These are phyloP conservation scores for Dipodomys spectabilis DNA, from an alignment of 2,113 vertebrate genomes.

Conservation along the genomic window DNA sequence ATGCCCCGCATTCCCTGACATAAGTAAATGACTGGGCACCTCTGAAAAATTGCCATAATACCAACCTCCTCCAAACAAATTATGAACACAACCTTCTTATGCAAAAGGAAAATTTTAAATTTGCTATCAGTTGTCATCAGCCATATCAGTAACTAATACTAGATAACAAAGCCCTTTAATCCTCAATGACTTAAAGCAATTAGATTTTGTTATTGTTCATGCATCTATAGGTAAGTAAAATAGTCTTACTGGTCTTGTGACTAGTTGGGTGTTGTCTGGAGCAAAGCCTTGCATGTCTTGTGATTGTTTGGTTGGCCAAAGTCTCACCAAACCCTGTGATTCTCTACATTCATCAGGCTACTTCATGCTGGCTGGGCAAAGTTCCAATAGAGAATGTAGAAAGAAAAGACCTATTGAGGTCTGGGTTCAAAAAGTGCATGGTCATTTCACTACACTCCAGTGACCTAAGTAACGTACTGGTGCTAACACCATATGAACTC, in stretches of 20 bases:
- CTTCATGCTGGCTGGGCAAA: neutral
- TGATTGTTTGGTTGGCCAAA: neutral
- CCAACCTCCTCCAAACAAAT: neutral
- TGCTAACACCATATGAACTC: no score
- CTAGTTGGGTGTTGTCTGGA: neutral
- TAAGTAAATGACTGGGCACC: neutral
- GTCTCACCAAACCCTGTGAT: neutral
- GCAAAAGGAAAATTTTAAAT: neutral
- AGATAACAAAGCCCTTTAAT: neutral
- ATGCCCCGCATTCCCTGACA: neutral
- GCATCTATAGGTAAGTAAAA: neutral
- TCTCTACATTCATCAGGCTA: neutral
- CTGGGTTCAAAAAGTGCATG: neutral
- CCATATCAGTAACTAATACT: neutral
- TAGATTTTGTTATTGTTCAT: neutral
- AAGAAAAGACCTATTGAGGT: neutral
- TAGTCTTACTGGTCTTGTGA: neutral
- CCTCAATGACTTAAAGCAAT: neutral
- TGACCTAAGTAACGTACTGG: neutral
- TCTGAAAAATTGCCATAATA: neutral
- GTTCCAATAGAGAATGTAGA: neutral
- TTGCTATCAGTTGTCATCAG: neutral
- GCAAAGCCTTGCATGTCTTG: neutral
- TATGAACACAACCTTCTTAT: neutral
- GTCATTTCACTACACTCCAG: neutral